phyloP scores from a whole-genome alignment of 2,797 vertebrate species.

The Protosalanx chinensis region DNA sequence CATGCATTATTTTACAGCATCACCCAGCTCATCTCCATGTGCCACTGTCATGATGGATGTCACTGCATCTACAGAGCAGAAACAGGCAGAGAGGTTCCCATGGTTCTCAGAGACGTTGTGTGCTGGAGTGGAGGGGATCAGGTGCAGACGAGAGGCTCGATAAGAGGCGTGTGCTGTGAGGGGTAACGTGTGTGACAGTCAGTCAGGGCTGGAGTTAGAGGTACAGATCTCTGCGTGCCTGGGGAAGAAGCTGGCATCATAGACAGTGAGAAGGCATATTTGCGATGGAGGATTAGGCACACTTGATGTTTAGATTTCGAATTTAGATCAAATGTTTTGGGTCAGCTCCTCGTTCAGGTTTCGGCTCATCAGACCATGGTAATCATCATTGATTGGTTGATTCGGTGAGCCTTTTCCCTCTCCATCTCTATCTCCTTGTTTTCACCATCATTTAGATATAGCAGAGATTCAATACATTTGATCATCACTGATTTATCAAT shows the following conservation, averaged over 20 bases:
- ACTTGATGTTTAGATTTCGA: no score
- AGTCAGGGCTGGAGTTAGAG: neutral
- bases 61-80: neutral
- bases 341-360: slow-evolving; percentile 14
- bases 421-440: neutral
- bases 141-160: slow-evolving; percentile 3
- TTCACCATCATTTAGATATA: slow-evolving; percentile 7
- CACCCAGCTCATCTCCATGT: slow-evolving; percentile 38
- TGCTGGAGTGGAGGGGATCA: slow-evolving; percentile 1
- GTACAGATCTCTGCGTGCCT: neutral
- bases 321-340: no score
- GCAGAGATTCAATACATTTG: neutral
- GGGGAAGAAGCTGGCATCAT: neutral
- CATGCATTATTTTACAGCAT: neutral
- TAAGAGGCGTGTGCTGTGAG: slow-evolving; percentile 14
- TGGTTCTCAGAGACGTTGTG: slow-evolving; percentile 32
- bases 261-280: no score
- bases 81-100: slow-evolving; percentile 21
- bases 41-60: slow-evolving; percentile 26
- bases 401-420: neutral
- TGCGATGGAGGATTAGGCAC: no score
- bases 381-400: slow-evolving; percentile 10
- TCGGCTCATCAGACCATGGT: slow-evolving; percentile 12
- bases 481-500: neutral
- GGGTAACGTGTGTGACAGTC: slow-evolving; percentile 26